Conservation (phyloP, 2,888 invertebrate genomes). For the Drosophila kambysellisi region DNA sequence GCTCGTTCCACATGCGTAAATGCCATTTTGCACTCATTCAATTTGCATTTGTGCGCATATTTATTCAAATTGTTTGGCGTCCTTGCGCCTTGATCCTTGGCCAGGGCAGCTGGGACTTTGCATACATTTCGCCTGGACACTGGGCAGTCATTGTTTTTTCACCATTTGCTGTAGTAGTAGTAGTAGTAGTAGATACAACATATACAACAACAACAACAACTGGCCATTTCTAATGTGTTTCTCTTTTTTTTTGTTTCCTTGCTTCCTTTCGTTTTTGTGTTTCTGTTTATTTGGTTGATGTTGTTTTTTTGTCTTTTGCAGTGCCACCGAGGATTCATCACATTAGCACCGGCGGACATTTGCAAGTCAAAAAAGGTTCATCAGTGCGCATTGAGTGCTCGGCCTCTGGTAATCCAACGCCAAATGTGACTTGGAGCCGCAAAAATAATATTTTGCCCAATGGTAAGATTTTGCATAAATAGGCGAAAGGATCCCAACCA, state of each 20-base stretch:
- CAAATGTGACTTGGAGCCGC: conserved; percentile 91
- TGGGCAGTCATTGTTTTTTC: conserved; percentile 51
- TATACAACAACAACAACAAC: conserved; percentile 15
- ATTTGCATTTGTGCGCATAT: conserved; percentile 80
- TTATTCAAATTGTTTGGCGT: conserved; percentile 78
- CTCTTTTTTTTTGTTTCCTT: conserved; percentile 6
- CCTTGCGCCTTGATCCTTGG: conserved; percentile 65
- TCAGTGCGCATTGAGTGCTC: conserved; percentile 92
- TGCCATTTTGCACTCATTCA: conserved; percentile 78
- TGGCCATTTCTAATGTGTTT: conserved; percentile 76
- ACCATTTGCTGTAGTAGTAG: neutral
- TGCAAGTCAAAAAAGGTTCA: conserved; percentile 90
- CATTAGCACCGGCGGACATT: conserved; percentile 88
- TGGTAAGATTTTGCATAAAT: conserved; percentile 83
- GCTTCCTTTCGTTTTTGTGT: conserved; percentile 23
- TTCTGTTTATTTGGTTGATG: conserved; percentile 49
- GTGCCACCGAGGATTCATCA: conserved; percentile 89
- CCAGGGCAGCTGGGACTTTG: conserved; percentile 65
- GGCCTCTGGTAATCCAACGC: conserved; percentile 91
- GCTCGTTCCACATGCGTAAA: conserved; percentile 67
- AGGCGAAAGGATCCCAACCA: conserved; percentile 49
- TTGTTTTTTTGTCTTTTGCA: conserved; percentile 74
- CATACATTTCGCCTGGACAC: conserved; percentile 70
- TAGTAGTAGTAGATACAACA: conserved; percentile 17
- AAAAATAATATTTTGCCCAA: conserved; percentile 85